Evolutionary conservation across 2,888 invertebrate species (phyloP).

Genomic region (Apomyelois bistriatella): DNA sequence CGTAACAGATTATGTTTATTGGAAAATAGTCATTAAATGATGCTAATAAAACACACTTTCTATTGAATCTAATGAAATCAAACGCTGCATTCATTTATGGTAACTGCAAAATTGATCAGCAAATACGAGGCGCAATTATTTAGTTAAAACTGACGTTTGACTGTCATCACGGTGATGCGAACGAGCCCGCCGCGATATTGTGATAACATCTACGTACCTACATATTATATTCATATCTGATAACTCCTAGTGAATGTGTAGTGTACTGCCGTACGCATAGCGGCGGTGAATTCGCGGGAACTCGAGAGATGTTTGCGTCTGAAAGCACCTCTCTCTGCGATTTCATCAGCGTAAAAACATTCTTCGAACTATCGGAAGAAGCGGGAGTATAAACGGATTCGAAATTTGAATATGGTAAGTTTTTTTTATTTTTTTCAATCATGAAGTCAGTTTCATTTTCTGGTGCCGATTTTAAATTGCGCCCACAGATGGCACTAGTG

Average conservation of each 20-base stretch:
- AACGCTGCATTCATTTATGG: neutral
- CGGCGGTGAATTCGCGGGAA: conserved; percentile 50
- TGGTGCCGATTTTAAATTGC: neutral
- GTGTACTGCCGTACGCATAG: conserved; percentile 48
- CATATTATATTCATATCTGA: conserved; percentile 12
- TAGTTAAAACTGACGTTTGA: conserved; percentile 6
- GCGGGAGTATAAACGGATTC: conserved; percentile 25
- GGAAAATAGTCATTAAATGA: neutral
- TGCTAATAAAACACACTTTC: neutral
- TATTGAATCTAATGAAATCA: neutral
- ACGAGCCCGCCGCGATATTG: neutral
- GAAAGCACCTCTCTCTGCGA: conserved; percentile 23
- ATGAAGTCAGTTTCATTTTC: neutral
- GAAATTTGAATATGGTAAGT: conserved; percentile 58
- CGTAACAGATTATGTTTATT: neutral
- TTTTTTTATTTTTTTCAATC: conserved; percentile 9
- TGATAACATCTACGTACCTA: neutral
- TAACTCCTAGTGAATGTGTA: conserved; percentile 27
- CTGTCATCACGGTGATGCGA: conserved; percentile 5
- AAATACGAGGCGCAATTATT: conserved; percentile 5
- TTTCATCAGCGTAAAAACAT: conserved; percentile 32
- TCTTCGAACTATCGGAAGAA: conserved; percentile 28
- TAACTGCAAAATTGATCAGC: conserved; percentile 8
- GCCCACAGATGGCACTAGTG: conserved; percentile 7
- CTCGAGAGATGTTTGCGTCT: conserved; percentile 39